Conservation (phyloP, 2,113 vertebrate species). For the mouse (Mus musculus) region GRCm39 chr13:99336001-99336500, state of each 20-base stretch:
- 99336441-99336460: background rate
- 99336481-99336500: background rate
- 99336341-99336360: background rate
- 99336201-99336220: slow-evolving; percentile 53
- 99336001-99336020: background rate
- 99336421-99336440: background rate
- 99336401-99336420: background rate
- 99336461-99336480: background rate
- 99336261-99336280: background rate
- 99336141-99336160: slow-evolving; percentile 35
- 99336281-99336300: background rate
- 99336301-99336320: background rate
- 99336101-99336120: slow-evolving; percentile 45
- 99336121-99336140: slow-evolving; percentile 10
- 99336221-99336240: slow-evolving; percentile 32
- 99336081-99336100: slow-evolving; percentile 36
- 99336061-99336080: slow-evolving; percentile 15
- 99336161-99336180: slow-evolving; percentile 14
- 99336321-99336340: background rate
- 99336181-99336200: slow-evolving; percentile 11
- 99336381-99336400: background rate
- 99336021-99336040: background rate
- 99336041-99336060: slow-evolving; percentile 54
- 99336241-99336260: background rate
- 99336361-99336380: background rate